Conservation (phyloP, 1,140 invertebrate genomes). For the Aphis craccivora region DNA sequence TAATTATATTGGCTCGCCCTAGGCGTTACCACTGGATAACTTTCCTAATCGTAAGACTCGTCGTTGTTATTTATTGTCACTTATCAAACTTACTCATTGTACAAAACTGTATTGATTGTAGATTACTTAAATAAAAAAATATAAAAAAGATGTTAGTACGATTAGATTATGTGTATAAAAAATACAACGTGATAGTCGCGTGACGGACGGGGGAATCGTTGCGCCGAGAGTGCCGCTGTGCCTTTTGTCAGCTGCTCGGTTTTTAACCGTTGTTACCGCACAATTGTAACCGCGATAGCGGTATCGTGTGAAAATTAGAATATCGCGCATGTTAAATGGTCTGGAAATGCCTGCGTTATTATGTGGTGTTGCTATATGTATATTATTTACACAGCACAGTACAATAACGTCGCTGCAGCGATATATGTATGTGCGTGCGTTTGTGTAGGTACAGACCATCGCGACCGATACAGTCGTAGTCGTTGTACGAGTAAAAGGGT, state of each 20-base stretch:
- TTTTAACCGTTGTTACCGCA: slow-evolving; percentile 15
- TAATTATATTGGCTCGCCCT: background rate
- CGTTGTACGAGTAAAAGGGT: slow-evolving; percentile 20
- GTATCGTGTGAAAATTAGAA: slow-evolving; percentile 49
- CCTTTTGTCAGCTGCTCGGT: slow-evolving; percentile 22
- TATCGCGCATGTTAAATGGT: slow-evolving; percentile 38
- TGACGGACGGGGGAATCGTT: background rate
- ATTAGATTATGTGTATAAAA: background rate
- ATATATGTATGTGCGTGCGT: background rate
- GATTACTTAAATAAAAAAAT: no score
- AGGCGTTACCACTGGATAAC: no score
- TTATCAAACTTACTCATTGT: no score
- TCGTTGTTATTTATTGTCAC: no score
- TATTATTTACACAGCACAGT: background rate
- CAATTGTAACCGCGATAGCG: background rate
- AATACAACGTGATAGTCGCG: background rate
- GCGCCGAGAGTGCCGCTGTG: no score
- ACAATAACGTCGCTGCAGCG: background rate
- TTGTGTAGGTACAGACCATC: background rate
- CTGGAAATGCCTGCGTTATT: slow-evolving; percentile 22
- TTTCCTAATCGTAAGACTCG: no score
- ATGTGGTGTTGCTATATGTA: background rate
- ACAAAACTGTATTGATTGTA: no score
- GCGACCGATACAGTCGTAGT: background rate
- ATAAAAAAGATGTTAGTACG: no score